Percentiles rank a stretch among this genome's conserved stretches.
Evolutionary conservation across 2,888 invertebrate genomes (phyloP).

Genomic region (Lucinisca nassula): DNA sequence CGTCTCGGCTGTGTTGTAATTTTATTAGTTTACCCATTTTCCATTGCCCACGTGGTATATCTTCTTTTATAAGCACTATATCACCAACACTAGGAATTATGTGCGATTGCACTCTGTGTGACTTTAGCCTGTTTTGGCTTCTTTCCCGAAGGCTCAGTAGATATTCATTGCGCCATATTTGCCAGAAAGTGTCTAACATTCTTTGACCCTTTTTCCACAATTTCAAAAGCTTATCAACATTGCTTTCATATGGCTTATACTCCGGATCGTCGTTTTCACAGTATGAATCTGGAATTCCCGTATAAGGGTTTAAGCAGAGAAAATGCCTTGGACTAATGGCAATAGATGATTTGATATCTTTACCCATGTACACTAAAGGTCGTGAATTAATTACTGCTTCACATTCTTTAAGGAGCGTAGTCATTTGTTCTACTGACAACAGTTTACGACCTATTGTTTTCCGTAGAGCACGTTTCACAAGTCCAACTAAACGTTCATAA

Average conservation of each 20-base stretch:
- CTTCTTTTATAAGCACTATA: neutral
- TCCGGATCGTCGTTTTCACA: neutral
- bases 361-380: constrained; percentile 1
- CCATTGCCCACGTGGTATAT: neutral
- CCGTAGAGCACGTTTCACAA: neutral
- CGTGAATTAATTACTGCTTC: neutral
- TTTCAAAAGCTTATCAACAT: neutral
- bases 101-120: neutral
- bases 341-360: neutral
- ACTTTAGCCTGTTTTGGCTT: neutral
- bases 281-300: neutral
- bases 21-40: neutral
- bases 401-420: neutral
- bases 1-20: neutral
- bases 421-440: neutral
- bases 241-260: neutral
- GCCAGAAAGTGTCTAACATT: neutral
- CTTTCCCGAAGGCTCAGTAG: neutral
- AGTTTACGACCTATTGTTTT: neutral
- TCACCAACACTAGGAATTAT: neutral
- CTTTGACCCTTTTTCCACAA: neutral
- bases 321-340: neutral
- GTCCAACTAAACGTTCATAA: neutral
- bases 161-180: neutral
- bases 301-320: neutral